These are phyloP conservation scores for Scaptomyza pallida DNA, from an alignment of 1,140 invertebrate genomes.

Conservation along the genomic window DNA sequence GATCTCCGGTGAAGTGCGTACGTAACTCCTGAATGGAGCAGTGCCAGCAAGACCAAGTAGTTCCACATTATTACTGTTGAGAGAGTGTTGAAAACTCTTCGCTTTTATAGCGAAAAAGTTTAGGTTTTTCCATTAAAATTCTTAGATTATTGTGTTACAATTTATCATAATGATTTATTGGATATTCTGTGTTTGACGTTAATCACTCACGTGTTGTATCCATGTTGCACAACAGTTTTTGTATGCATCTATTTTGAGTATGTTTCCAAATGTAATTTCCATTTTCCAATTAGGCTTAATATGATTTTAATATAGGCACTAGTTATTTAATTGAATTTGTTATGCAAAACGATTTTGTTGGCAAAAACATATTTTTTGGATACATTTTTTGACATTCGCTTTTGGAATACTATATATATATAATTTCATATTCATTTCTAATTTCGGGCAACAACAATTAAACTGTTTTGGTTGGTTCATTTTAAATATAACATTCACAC, in stretches of 20 bases:
- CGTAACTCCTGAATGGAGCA: neutral
- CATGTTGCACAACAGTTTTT: slow-evolving; percentile 1
- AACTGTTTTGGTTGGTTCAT: slow-evolving; percentile 40
- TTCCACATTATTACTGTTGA: slow-evolving; percentile 1
- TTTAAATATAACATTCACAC: slow-evolving; percentile 23
- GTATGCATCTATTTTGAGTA: slow-evolving; percentile 6
- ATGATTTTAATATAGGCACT: slow-evolving; percentile 57
- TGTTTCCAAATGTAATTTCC: slow-evolving; percentile 49
- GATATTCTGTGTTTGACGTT: too few relatives aligned
- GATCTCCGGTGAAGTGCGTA: neutral
- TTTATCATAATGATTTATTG: too few relatives aligned
- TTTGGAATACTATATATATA: slow-evolving; percentile 10
- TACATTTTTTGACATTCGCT: slow-evolving; percentile 14
- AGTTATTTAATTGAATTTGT: slow-evolving; percentile 67
- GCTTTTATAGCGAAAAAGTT: slow-evolving; percentile 18
- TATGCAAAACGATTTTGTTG: slow-evolving; percentile 55
- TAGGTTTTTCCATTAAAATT: neutral
- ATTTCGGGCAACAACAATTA: slow-evolving; percentile 59
- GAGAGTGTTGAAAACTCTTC: neutral
- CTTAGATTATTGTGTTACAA: neutral
- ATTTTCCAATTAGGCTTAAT: slow-evolving; percentile 69
- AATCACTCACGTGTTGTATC: neutral
- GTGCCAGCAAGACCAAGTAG: neutral
- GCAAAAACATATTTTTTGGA: neutral
- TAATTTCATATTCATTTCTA: too few relatives aligned